phyloP scores from a whole-genome alignment of 2,888 invertebrate genomes.

The Mongoloraphidia duomilia region DNA sequence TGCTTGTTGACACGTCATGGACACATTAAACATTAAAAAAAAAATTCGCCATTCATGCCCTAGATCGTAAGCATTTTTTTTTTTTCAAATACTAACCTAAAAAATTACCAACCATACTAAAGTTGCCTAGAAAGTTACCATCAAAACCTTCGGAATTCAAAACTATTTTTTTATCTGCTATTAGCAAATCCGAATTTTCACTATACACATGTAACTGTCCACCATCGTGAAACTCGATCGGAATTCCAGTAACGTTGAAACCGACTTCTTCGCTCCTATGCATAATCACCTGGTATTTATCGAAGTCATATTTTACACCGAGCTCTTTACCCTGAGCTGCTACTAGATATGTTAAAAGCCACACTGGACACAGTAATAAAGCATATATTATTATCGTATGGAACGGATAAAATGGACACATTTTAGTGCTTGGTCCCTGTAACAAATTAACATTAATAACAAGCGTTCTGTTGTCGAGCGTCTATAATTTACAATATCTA shows the following conservation, averaged over 20 bases:
- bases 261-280: conserved; percentile 33
- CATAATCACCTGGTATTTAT: conserved; percentile 25
- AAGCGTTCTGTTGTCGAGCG: too few relatives aligned
- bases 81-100: too few relatives aligned
- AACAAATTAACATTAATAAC: too few relatives aligned
- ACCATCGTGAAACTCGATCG: conserved; percentile 17
- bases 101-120: too few relatives aligned
- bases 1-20: too few relatives aligned
- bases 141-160: too few relatives aligned
- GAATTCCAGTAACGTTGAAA: conserved; percentile 30
- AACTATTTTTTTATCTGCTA: too few relatives aligned
- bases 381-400: conserved; percentile 41
- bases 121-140: too few relatives aligned
- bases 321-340: conserved; percentile 23
- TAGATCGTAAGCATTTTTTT: too few relatives aligned
- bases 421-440: conserved; percentile 19
- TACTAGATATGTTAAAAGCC: conserved; percentile 34
- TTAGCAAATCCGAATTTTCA: conserved; percentile 8
- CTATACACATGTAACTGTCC: conserved; percentile 11
- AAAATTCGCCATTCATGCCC: too few relatives aligned
- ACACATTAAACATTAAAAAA: too few relatives aligned
- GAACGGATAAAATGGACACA: conserved; percentile 48
- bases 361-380: conserved; percentile 36
- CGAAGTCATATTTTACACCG: conserved; percentile 25
- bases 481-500: too few relatives aligned